phyloP scores from a whole-genome alignment of 2,113 vertebrate species.

The Clinocottus analis region DNA sequence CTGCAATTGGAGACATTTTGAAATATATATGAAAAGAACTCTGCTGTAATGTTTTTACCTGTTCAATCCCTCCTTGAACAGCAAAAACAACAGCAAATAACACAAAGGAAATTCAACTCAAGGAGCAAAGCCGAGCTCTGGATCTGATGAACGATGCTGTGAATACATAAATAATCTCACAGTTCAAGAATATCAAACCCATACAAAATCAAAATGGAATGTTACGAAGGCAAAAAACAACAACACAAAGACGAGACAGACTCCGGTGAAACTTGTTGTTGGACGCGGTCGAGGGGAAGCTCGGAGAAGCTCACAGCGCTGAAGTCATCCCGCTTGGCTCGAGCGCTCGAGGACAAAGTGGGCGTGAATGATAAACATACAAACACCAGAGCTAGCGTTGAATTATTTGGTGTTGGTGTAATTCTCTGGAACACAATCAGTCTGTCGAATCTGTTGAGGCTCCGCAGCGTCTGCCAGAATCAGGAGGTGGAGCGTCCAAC shows the following conservation, averaged over 20 bases:
- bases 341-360: conserved; percentile 26
- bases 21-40: not conserved
- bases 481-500: conserved; percentile 34
- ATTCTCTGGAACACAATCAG: conserved; percentile 68
- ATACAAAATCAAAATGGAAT: conserved; percentile 40
- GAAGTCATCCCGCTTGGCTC: conserved; percentile 62
- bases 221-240: conserved; percentile 21
- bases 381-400: conserved; percentile 35
- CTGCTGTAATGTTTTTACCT: conserved; percentile 3
- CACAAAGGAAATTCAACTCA: conserved; percentile 34
- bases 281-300: conserved; percentile 15
- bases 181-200: conserved; percentile 13
- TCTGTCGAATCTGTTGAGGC: conserved; percentile 40
- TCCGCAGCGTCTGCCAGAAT: conserved; percentile 42
- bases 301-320: conserved; percentile 53
- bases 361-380: conserved; percentile 46
- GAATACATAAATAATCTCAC: conserved; percentile 6
- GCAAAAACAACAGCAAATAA: conserved; percentile 37
- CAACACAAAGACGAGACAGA: conserved; percentile 19
- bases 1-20: conserved; percentile 5
- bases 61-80: conserved; percentile 5
- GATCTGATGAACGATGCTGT: conserved; percentile 2
- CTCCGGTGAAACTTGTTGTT: conserved; percentile 12
- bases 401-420: conserved; percentile 63
- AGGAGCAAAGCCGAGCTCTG: conserved; percentile 34